These are phyloP conservation scores for Machimus atricapillus DNA, from an alignment of 2,888 invertebrate genomes.

Conservation along the genomic window DNA sequence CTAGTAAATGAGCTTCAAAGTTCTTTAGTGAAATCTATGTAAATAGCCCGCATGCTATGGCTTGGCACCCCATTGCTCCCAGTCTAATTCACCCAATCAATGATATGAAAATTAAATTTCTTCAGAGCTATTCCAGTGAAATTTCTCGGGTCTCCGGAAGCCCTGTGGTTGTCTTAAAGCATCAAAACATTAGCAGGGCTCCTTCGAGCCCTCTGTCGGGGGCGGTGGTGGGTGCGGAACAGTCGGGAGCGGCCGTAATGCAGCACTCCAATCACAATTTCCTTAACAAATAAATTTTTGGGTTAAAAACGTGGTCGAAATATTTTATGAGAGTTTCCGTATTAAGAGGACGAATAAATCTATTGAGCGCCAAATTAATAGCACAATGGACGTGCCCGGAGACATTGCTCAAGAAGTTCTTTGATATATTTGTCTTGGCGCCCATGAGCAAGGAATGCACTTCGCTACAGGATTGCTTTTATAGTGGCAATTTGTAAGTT, in stretches of 20 bases:
- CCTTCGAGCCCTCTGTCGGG: background rate
- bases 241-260: background rate
- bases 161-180: background rate
- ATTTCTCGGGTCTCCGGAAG: background rate
- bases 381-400: conserved; percentile 24
- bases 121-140: background rate
- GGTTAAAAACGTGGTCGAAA: conserved; percentile 38
- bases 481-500: conserved; percentile 38
- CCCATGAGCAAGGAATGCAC: conserved; percentile 33
- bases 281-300: conserved; percentile 34
- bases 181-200: background rate
- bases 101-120: conserved; percentile 14
- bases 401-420: conserved; percentile 22
- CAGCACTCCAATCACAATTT: conserved; percentile 34
- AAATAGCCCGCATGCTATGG: background rate
- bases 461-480: conserved; percentile 22
- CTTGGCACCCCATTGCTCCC: background rate
- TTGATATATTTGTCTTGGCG: conserved; percentile 36
- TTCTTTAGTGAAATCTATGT: background rate
- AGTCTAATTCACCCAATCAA: conserved; percentile 19
- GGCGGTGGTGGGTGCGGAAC: background rate
- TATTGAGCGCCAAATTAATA: conserved; percentile 37
- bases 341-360: conserved; percentile 33
- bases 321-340: conserved; percentile 35
- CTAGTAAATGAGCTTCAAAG: background rate